Conservation (phyloP, 30 jellyfish, hydroid and myxozoan genomes). For the Aurelia sp. region DNA sequence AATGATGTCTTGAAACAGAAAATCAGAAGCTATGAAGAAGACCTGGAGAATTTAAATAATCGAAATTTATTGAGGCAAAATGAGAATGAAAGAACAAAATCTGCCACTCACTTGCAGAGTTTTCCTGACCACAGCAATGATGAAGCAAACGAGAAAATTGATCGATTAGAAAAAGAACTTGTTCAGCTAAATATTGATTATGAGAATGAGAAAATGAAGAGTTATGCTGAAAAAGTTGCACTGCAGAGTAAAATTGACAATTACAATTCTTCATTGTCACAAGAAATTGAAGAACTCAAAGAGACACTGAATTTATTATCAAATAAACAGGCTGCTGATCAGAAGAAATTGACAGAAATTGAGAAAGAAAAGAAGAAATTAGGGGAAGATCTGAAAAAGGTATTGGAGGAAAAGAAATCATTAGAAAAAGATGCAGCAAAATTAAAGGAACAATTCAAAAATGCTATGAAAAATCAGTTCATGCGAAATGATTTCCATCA, state of each 20-base stretch:
- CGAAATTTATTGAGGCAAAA: conserved; percentile 1
- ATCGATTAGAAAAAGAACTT: conserved; percentile 38
- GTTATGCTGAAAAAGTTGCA: conserved; percentile 25
- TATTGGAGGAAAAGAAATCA: conserved; percentile 29
- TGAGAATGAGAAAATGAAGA: conserved; percentile 31
- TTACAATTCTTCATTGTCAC: conserved; percentile 38
- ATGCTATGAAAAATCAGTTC: conserved; percentile 19
- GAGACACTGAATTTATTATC: conserved; percentile 28
- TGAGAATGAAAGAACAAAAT: conserved; percentile 3
- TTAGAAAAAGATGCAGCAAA: conserved; percentile 21
- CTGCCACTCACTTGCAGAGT: conserved; percentile 32
- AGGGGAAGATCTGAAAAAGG: conserved; percentile 19
- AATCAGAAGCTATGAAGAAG: conserved; percentile 3
- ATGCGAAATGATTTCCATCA: no score
- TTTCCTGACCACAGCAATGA: background rate
- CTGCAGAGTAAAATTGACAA: conserved; percentile 33
- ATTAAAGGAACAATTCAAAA: conserved; percentile 35
- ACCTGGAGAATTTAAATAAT: background rate
- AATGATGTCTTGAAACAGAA: conserved; percentile 22
- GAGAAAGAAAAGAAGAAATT: conserved; percentile 25
- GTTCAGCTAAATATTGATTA: conserved; percentile 20
- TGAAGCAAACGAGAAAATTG: background rate
- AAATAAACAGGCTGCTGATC: conserved; percentile 20
- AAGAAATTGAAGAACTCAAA: conserved; percentile 56
- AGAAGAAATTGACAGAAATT: conserved; percentile 18